A percentile compares a stretch with the other conserved stretches of the same genome.
Conservation (phyloP, 1,140 invertebrate genomes). For the Gonatopus flavifemur region DNA sequence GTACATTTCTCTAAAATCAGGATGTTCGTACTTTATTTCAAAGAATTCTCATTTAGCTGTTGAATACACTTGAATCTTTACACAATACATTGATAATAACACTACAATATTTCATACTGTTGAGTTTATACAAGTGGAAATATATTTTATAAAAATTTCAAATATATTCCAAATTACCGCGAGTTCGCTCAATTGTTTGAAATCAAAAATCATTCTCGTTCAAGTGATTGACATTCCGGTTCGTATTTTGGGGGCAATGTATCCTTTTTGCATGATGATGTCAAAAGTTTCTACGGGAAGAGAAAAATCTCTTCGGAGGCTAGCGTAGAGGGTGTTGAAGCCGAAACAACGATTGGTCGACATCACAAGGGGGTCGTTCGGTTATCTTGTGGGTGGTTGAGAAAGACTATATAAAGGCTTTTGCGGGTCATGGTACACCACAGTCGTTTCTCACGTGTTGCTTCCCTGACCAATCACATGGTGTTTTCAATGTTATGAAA, state of each 20-base stretch:
- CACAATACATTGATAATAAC: no score
- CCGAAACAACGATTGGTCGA: conserved; percentile 7
- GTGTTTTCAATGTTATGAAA: not conserved
- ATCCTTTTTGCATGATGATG: not conserved
- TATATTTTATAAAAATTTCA: no score
- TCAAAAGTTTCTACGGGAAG: not conserved
- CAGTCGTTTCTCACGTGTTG: conserved; percentile 27
- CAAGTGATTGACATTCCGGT: no score
- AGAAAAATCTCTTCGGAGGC: not conserved
- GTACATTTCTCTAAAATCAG: no score
- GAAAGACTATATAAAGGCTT: conserved; percentile 28
- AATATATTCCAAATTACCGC: no score
- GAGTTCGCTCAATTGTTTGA: no score
- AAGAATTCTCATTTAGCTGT: no score
- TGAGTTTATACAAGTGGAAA: no score
- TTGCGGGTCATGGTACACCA: conserved; percentile 21
- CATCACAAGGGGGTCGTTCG: conserved; percentile 4
- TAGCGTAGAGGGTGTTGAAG: conserved; percentile 4
- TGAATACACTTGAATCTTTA: no score
- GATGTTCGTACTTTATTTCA: no score
- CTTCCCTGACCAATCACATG: conserved; percentile 1
- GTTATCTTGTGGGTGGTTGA: conserved; percentile 18
- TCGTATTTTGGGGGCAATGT: not conserved
- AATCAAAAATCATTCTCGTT: no score
- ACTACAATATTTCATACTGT: no score